Evolutionary conservation across 2,113 vertebrate genomes (phyloP).

Genomic region (Cyprinodon variegatus): DNA sequence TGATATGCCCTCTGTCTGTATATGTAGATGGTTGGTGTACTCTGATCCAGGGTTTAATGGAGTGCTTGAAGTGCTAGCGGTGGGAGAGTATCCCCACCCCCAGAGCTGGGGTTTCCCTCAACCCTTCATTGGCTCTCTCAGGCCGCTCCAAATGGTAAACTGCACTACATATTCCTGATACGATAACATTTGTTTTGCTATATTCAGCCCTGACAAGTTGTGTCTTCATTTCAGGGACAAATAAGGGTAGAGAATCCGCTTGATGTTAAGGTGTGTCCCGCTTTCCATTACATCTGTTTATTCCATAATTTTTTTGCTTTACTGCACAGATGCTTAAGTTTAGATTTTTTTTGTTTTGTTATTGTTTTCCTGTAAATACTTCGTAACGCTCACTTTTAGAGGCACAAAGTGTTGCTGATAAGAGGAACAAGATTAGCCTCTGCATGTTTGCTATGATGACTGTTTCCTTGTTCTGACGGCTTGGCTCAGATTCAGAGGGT

Average conservation of each 20-base stretch:
- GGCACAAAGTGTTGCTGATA: background rate
- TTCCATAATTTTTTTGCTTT: background rate
- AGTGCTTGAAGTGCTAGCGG: slow-evolving; percentile 86
- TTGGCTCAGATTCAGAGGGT: background rate
- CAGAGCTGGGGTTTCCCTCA: slow-evolving; percentile 87
- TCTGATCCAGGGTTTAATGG: slow-evolving; percentile 90
- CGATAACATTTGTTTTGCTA: accelerated
- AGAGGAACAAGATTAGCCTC: background rate
- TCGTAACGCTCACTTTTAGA: background rate
- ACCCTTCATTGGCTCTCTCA: slow-evolving; percentile 90
- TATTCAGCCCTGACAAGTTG: background rate
- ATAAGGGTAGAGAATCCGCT: slow-evolving; percentile 89
- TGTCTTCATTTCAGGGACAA: slow-evolving; percentile 81
- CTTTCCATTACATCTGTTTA: background rate
- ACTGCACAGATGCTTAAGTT: background rate
- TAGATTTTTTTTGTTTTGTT: background rate
- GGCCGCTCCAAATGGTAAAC: slow-evolving; percentile 90
- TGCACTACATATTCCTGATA: background rate
- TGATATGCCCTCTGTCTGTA: slow-evolving; percentile 22
- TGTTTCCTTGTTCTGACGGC: background rate
- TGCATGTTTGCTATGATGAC: background rate
- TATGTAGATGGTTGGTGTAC: slow-evolving; percentile 90
- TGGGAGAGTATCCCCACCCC: slow-evolving; percentile 89
- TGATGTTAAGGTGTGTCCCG: slow-evolving; percentile 86
- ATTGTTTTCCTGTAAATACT: background rate